Evolutionary conservation across 2,888 invertebrate genomes (phyloP), one percentile per base, ranked within the genome.

Genomic region (Philonicus albiceps): DNA sequence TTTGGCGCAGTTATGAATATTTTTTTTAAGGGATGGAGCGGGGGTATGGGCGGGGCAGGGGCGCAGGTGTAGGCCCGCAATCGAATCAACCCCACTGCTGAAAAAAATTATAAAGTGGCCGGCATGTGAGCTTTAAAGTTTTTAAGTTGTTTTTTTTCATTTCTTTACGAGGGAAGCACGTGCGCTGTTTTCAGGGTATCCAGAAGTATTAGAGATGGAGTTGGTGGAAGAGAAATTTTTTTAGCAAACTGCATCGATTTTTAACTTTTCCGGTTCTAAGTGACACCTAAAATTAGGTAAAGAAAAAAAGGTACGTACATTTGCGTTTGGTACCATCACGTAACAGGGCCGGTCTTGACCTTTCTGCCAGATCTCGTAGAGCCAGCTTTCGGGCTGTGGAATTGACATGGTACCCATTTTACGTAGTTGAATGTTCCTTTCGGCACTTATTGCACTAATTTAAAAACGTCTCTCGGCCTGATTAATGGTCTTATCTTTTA

Each of bases 271-370:
- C 37, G 37, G n/a, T 8, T 55, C 6, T 55, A 27, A 27, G 4
- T 64, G 64, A 64, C 27, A n/a, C n/a, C n/a, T 64, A 55, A 64
- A 64, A 37, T 22, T 27, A 64, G 64, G 64, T 64, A 22, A 27
- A 3, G 22, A 64, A 22, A 3, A 55, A 64, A 22, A 22, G 43
- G 89, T 90, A 93, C 93, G 90, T 94, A 95, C 95, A 93, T 94
- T 93, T 93, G 94, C 93, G 93, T 94, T 93, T 90, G 95, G 94
- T 91, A 95, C 95, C 93, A 95, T 95, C 90, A 95, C 95, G 91
- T 95, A 95, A 93, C 95, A 95, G 91, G 94, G 94, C 89, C 94
- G 94, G 89, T 93, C 94, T 89, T 94, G 94, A 90, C 95, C 95
- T 91, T 94, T 94, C 90, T 94, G 94, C 92, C 94, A 94, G 91